Evolutionary conservation across 1,140 invertebrate species (phyloP), one percentile per base, ranked within the genome.

Genomic region (Caenorhabditis briggsae): DNA sequence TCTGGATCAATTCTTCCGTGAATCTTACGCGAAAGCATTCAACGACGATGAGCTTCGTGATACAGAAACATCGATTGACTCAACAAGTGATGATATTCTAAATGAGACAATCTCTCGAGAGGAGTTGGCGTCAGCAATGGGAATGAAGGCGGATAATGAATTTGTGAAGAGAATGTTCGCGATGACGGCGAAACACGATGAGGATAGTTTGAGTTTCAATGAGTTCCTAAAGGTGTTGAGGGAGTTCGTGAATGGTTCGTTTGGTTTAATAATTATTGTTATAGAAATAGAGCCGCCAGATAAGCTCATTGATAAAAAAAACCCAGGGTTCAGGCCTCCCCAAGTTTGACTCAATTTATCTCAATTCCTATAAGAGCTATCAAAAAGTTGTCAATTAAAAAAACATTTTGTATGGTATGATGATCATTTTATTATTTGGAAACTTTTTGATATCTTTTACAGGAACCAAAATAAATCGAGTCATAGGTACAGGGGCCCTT

Each of bases 111-210:
- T 86, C 53, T 78, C 85, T 8, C 59, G 86, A 7, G 84, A 87
- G 14, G 86, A 87, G 23, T 99, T 99, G 93, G 98, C 98, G 0
- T 96, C 96, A 85, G 97, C 98, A 0, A 93, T 99, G 6, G 97
- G 97, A 23, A 98, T 99, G 96, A 96, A 96, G 93, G 93, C 96
- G 0, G 96, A 97, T 91, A 97, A 97, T 41, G 95, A 99, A 16
- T 99, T 99, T 93, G 97, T 99, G 0, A 96, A 97, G 89, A 96
- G 98, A 93, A 99, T 99, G 97, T 99, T 99, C 92, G 97, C 97
- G 8, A 82, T 83, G 43, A 48, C 65, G 0, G 82, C 83, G 9
- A 86, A 88, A 23, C 58, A 87, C 92, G 95, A 96, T 64, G 97
- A 98, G 93, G 96, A 97, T 0, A 94, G 96, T 89, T 98, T 99